Evolutionary conservation across 2,888 invertebrate species (phyloP).

Genomic region (Melinaea menophilus): DNA sequence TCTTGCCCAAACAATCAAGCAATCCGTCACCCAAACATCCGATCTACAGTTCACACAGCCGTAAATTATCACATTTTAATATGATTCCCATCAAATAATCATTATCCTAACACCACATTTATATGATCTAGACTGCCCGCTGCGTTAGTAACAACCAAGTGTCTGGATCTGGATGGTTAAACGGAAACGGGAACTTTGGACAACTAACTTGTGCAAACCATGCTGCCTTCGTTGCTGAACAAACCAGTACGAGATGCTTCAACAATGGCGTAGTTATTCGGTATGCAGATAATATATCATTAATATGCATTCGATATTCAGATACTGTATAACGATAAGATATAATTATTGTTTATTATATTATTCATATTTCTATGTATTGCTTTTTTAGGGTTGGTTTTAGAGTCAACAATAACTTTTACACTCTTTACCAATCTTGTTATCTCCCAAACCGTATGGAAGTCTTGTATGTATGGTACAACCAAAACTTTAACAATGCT

Average conservation of each 20-base stretch:
- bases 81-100: neutral
- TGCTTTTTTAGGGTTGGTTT: slow-evolving; percentile 69
- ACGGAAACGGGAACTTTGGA: slow-evolving; percentile 54
- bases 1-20: slow-evolving; percentile 55
- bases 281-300: slow-evolving; percentile 37
- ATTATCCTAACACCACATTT: neutral
- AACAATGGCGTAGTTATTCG: slow-evolving; percentile 62
- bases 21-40: slow-evolving; percentile 54
- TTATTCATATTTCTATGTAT: neutral
- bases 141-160: slow-evolving; percentile 53
- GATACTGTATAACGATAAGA: neutral
- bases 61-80: slow-evolving; percentile 40
- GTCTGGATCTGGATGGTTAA: slow-evolving; percentile 57
- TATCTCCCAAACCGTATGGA: slow-evolving; percentile 70
- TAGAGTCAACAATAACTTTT: slow-evolving; percentile 61
- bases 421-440: slow-evolving; percentile 72
- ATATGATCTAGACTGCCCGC: slow-evolving; percentile 49
- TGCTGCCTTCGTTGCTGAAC: slow-evolving; percentile 56
- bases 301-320: neutral
- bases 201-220: slow-evolving; percentile 61
- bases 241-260: slow-evolving; percentile 61
- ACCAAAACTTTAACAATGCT: slow-evolving; percentile 64
- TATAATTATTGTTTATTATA: neutral
- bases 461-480: slow-evolving; percentile 73
- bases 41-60: slow-evolving; percentile 43